Evolutionary conservation across 1,140 invertebrate species (phyloP), one percentile per base, ranked within the genome.

Genomic region (Stegodyphus mimosarum): DNA sequence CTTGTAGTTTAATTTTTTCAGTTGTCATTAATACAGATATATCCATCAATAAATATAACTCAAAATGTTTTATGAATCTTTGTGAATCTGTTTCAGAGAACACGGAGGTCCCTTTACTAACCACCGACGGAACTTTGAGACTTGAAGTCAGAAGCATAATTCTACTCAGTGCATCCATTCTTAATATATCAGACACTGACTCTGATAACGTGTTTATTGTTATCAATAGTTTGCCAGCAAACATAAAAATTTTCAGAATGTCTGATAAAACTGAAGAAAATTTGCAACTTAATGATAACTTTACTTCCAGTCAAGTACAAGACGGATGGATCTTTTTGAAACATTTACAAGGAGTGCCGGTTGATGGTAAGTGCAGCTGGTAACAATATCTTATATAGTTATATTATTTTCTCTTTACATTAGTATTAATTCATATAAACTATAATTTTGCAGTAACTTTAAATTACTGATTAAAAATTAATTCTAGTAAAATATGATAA

Each of bases 261-360:
- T 73, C 75, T 9, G 49, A 79, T n/a, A 53, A 17, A 33, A 75
- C 67, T 66, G 50, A 78, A 18, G n/a, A 77, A 7, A 49, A 52
- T 6, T 15, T 33, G 11, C 55, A 78, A 9, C 11, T 53, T 55
- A 75, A 75, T 48, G 69, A 72, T 17, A 86, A 64, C 51, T 86
- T 86, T 73, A 78, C 75, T 55, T 86, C 75, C 6, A 66, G 9
- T 5, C 49, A 78, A 49, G 67, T 86, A 9, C 13, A 64, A 64
- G 60, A 86, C 71, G 76, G 75, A 33, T 55, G 60, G 55, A 51
- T 86, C 55, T 78, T 86, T 33, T 86, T 86, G 9, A 86, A 86
- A 6, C 55, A 86, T 48, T 53, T 67, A 11, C 13, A 78, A 13
- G 60, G 76, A 67, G 55, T 63, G 5, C 63, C 72, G 6, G 15